Evolutionary conservation across 2,888 invertebrate genomes (phyloP).

Genomic region (Emmelina monodactyla): DNA sequence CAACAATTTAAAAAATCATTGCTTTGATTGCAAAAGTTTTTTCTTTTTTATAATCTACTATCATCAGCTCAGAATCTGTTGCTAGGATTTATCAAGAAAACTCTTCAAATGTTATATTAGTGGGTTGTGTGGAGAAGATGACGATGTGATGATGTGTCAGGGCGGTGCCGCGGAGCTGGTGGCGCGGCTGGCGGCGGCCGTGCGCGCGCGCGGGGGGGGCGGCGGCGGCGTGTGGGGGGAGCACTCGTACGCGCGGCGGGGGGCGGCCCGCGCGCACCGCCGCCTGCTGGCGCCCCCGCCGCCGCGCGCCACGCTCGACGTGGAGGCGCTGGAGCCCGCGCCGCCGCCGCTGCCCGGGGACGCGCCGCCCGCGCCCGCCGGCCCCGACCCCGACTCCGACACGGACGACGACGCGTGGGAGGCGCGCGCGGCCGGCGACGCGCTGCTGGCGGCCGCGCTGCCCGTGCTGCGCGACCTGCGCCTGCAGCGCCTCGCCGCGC

Average conservation of each 20-base stretch:
- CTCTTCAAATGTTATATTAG: no score
- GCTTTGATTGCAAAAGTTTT: no score
- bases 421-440: neutral
- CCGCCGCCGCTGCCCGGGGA: neutral
- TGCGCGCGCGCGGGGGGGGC: neutral
- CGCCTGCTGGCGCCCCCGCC: neutral
- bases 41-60: no score
- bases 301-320: neutral
- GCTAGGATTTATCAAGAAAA: no score
- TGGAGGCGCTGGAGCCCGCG: neutral
- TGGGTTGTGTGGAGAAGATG: no score
- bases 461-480: constrained; percentile 1
- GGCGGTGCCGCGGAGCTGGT: neutral
- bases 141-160: no score
- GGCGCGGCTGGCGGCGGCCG: neutral
- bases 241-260: constrained; percentile 2
- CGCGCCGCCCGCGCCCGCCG: neutral
- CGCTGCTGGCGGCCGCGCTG: neutral
- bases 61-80: no score
- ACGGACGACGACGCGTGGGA: neutral
- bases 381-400: neutral
- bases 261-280: neutral
- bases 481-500: neutral
- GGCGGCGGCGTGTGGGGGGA: constrained; percentile 1
- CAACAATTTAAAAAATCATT: no score